Percentiles rank a stretch among this genome's conserved stretches.
Evolutionary conservation across 2,888 invertebrate genomes (phyloP).

Genomic region (Gastrophysa polygoni): DNA sequence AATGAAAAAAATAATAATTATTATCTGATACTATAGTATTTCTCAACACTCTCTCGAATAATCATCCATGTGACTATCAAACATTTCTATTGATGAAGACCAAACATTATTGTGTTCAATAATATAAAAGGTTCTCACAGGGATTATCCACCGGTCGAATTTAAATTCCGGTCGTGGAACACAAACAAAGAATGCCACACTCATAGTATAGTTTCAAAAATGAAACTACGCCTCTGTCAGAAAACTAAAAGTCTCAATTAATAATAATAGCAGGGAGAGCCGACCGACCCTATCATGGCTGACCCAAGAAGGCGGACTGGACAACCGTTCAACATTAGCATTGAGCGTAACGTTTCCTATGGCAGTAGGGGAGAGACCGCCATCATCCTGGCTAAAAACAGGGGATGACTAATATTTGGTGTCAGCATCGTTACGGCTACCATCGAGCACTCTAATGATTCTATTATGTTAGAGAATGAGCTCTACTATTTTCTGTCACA

Average conservation of each 20-base stretch:
- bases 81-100: too few relatives aligned
- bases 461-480: constrained; percentile 53
- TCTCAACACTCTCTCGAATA: too few relatives aligned
- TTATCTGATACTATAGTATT: too few relatives aligned
- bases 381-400: constrained; percentile 48
- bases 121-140: too few relatives aligned
- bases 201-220: background rate
- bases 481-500: constrained; percentile 33
- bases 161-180: too few relatives aligned
- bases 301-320: constrained; percentile 46
- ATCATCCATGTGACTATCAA: too few relatives aligned
- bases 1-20: too few relatives aligned
- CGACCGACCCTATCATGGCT: constrained; percentile 42
- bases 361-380: constrained; percentile 33
- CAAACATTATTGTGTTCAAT: too few relatives aligned
- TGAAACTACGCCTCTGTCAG: constrained; percentile 26
- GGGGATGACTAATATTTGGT: constrained; percentile 55
- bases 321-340: constrained; percentile 49
- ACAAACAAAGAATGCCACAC: too few relatives aligned
- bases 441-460: constrained; percentile 56
- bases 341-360: constrained; percentile 35
- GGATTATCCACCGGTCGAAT: too few relatives aligned
- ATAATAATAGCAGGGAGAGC: constrained; percentile 44
- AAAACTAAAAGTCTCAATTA: constrained; percentile 46
- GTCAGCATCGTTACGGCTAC: constrained; percentile 51